These are phyloP conservation scores for Leptoclinus maculatus DNA, from an alignment of 2,797 vertebrate genomes.

Conservation along the genomic window DNA sequence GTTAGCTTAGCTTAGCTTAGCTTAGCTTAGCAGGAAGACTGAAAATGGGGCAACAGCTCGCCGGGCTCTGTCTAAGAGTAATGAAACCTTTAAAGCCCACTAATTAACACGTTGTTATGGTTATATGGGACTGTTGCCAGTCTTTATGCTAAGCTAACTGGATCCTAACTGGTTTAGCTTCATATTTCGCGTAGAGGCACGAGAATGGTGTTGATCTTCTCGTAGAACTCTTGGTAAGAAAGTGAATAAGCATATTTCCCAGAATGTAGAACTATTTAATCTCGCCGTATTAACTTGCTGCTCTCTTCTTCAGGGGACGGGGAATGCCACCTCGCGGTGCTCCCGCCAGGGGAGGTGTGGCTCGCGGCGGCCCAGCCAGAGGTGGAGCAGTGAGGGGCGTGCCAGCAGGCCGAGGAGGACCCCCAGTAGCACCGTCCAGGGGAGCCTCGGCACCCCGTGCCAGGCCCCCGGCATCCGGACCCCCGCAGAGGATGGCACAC, in stretches of 20 bases:
- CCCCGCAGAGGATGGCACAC: constrained; percentile 91
- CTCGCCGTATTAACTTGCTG: background rate
- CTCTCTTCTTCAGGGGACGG: constrained; percentile 84
- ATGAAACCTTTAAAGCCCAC: background rate
- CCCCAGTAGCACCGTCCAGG: constrained; percentile 85
- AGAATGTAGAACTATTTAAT: background rate
- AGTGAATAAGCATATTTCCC: background rate
- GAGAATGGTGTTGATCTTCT: background rate
- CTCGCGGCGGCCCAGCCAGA: constrained; percentile 89
- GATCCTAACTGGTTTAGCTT: background rate
- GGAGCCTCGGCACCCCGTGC: constrained; percentile 87
- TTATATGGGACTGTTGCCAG: background rate
- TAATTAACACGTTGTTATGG: no score
- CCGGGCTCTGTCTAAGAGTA: background rate
- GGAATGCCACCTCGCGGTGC: constrained; percentile 87
- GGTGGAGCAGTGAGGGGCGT: constrained; percentile 90
- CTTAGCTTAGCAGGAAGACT: background rate
- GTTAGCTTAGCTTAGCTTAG: background rate
- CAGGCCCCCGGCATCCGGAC: constrained; percentile 86
- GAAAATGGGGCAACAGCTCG: background rate
- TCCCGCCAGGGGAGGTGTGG: constrained; percentile 84
- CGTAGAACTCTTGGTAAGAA: background rate
- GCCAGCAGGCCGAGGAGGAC: constrained; percentile 88
- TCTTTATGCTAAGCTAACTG: background rate
- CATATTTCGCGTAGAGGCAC: background rate